Conservation (phyloP, 2,797 vertebrate species). For the Saguinus oedipus region DNA sequence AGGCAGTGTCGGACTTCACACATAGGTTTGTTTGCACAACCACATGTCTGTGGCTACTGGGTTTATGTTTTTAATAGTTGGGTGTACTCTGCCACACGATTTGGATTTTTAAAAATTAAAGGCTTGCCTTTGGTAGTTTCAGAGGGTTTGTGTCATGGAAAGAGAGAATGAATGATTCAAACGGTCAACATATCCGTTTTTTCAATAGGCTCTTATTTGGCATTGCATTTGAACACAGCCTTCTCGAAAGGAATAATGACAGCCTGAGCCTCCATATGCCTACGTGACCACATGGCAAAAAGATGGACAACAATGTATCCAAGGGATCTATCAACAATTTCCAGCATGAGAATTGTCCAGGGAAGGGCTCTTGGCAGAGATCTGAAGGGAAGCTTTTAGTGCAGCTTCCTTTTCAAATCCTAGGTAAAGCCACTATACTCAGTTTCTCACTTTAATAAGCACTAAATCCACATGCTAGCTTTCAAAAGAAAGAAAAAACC, state of each 20-base stretch:
- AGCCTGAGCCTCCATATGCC: background rate
- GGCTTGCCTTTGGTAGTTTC: constrained; percentile 33
- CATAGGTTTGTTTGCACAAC: background rate
- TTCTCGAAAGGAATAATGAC: background rate
- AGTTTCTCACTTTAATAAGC: constrained; percentile 67
- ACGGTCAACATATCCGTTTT: constrained; percentile 22
- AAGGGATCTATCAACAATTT: background rate
- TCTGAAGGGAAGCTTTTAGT: constrained; percentile 36
- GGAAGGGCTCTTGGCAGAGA: constrained; percentile 26
- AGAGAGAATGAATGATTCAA: constrained; percentile 58
- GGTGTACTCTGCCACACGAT: constrained; percentile 40
- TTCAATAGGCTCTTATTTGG: background rate
- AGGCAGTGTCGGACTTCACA: constrained; percentile 16
- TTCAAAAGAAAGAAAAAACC: constrained; percentile 71
- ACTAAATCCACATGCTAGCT: constrained; percentile 68
- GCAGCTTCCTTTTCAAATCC: constrained; percentile 55
- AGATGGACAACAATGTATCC: background rate
- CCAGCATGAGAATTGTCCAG: background rate
- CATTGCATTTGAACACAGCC: background rate
- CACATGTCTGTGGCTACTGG: constrained; percentile 46
- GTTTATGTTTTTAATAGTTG: constrained; percentile 66
- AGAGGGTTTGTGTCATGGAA: constrained; percentile 67
- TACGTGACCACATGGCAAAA: background rate
- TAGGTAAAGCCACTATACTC: constrained; percentile 59
- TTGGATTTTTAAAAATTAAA: constrained; percentile 72